Evolutionary conservation across 2,888 invertebrate genomes (phyloP).

Genomic region (Diloba caeruleocephala): DNA sequence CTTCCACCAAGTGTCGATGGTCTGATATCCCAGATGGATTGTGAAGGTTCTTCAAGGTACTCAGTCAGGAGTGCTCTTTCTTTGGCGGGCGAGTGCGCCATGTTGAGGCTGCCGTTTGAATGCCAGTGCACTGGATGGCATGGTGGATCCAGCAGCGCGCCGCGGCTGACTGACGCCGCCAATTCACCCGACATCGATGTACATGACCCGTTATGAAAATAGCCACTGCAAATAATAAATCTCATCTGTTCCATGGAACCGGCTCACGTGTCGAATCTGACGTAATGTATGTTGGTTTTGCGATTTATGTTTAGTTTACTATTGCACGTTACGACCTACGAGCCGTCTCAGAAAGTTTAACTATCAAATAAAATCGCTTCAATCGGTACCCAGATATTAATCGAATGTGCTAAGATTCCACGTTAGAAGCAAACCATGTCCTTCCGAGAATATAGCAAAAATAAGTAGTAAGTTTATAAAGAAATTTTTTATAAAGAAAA

Average conservation of each 20-base stretch:
- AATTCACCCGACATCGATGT: constrained; percentile 62
- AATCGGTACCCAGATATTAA: constrained; percentile 7
- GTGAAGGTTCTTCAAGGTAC: constrained; percentile 46
- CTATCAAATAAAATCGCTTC: constrained; percentile 35
- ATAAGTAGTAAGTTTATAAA: too few relatives aligned
- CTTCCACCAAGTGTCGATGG: constrained; percentile 91
- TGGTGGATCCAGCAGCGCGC: constrained; percentile 58
- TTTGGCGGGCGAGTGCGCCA: constrained; percentile 47
- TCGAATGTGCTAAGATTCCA: constrained; percentile 1
- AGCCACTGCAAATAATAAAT: constrained; percentile 79
- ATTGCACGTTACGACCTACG: constrained; percentile 51
- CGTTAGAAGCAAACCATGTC: not conserved
- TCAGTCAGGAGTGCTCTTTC: constrained; percentile 43
- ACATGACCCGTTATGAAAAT: constrained; percentile 82
- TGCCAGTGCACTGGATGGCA: constrained; percentile 53
- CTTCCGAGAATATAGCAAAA: too few relatives aligned
- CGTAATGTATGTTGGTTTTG: constrained; percentile 65
- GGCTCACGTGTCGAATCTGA: constrained; percentile 76
- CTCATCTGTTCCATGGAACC: constrained; percentile 70
- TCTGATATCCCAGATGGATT: constrained; percentile 87
- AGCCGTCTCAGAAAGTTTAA: constrained; percentile 42
- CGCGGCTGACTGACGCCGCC: constrained; percentile 72
- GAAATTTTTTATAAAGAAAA: too few relatives aligned
- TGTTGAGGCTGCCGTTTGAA: constrained; percentile 46
- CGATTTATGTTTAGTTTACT: constrained; percentile 67